phyloP scores from a whole-genome alignment of 92 coral and sea anemone genomes.

The Epizoanthus illoricatus region DNA sequence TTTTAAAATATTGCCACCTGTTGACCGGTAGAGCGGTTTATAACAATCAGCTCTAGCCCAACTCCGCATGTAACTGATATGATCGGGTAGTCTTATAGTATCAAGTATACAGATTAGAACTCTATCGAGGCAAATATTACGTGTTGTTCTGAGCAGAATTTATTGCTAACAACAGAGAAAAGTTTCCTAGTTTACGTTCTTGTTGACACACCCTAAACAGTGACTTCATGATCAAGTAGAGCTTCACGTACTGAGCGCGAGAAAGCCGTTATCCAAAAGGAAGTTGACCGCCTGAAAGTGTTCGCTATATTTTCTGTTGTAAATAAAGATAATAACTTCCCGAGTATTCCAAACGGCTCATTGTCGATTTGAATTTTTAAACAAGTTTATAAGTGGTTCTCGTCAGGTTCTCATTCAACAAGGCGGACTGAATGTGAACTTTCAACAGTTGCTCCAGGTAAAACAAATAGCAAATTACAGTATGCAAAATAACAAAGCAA shows the following conservation, averaged over 20 bases:
- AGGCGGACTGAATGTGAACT: no score
- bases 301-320: no score
- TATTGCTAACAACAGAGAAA: background rate
- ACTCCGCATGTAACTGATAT: background rate
- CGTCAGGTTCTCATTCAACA: no score
- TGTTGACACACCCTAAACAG: background rate
- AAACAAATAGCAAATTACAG: no score
- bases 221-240: constrained; percentile 22
- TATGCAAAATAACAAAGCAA: no score
- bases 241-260: background rate
- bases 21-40: background rate
- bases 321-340: no score
- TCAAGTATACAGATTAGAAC: background rate
- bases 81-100: background rate
- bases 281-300: background rate
- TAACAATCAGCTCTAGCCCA: background rate
- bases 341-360: no score
- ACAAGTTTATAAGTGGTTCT: no score
- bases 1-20: background rate
- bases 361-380: no score
- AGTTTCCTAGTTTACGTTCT: background rate
- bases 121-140: background rate
- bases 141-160: background rate
- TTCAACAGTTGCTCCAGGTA: no score
- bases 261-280: background rate